These are phyloP conservation scores for Brachyptera putata DNA, from an alignment of 2,888 invertebrate genomes.

Conservation along the genomic window DNA sequence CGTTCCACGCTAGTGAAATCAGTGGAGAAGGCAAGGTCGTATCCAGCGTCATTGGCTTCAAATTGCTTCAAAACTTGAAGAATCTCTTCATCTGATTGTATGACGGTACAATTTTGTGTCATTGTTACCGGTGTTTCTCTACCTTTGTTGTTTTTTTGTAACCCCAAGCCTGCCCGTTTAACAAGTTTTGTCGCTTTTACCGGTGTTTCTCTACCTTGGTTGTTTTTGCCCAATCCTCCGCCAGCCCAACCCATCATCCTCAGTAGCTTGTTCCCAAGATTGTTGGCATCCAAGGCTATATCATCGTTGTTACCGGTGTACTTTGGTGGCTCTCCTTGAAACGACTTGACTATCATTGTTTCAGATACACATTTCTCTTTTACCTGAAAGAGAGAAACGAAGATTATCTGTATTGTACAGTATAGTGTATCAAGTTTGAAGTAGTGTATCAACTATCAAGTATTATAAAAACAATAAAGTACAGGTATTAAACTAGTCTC, in stretches of 20 bases:
- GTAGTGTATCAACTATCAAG: no score
- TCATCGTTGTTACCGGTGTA: not conserved
- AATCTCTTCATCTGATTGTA: no score
- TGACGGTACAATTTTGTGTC: no score
- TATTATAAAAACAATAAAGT: no score
- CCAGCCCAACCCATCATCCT: conserved; percentile 69
- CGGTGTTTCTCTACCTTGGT: conserved; percentile 62
- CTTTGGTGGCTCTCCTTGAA: not conserved
- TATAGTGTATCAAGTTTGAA: no score
- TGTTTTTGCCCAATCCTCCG: conserved; percentile 61
- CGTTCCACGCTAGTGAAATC: conserved; percentile 47
- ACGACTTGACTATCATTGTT: conserved; percentile 28
- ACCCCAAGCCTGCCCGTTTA: conserved; percentile 29
- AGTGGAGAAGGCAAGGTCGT: conserved; percentile 45
- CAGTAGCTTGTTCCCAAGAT: conserved; percentile 57
- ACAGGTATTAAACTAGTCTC: no score
- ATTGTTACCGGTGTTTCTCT: no score
- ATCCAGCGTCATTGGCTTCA: conserved; percentile 38
- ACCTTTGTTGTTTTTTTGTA: no score
- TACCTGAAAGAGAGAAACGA: not conserved
- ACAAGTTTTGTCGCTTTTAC: conserved; percentile 38
- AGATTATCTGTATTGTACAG: no score
- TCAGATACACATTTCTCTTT: conserved; percentile 24
- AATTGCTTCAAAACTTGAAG: conserved; percentile 40
- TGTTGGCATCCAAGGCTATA: conserved; percentile 41